Base-by-base conservation (phyloP, 35 echinoderm and acorn worm species). In the Heliocidaris tuberculata region DNA sequence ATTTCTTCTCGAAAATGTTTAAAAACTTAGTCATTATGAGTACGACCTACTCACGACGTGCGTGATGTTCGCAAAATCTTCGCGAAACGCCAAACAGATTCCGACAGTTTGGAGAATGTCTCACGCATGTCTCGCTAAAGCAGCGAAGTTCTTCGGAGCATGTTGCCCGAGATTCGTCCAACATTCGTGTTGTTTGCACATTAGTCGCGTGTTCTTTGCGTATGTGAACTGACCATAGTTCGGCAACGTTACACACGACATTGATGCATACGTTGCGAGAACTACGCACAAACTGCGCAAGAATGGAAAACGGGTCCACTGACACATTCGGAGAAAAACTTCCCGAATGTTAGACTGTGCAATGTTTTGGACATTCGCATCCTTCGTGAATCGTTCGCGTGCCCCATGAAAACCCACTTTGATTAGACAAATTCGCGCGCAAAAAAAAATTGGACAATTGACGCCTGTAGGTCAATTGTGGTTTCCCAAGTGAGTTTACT, bases 181-280 rank as follows among this genome's bases (percentile, higher is more conserved):
- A 90, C 88, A 90, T 92, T 92, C 90, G 29, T 24, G 90, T 92
- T 50, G 90, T 32, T 92, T 32, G 90, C 90, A 92, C 42, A 0
- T 32, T 7, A 92, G 90, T 92, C 90, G 90, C 32, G 90, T 92
- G 90, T 92, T 92, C 90, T 47, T 92, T 4, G 90, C 2, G 32
- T 35, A 35, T 42, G 90, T 92, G n/a, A 32, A 92, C 90, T 47
- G 90, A 47, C 32, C 90, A 32, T 24, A 92, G 16, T 42, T 42
- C 35, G 35, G 35, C 35, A 42, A 42, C 35, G 35, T 3, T 42
- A 42, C 35, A 42, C 35, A 42, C 35, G 35, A 42, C 35, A 42
- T 42, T 1, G 1, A 42, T 3, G 35, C 35, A 42, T 42, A 42
- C 35, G 35, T 42, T 42, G 35, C 3, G 1, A 42, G 35, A 42